Conservation (phyloP, 2,797 vertebrate species). For the Cyclura pinguis region DNA sequence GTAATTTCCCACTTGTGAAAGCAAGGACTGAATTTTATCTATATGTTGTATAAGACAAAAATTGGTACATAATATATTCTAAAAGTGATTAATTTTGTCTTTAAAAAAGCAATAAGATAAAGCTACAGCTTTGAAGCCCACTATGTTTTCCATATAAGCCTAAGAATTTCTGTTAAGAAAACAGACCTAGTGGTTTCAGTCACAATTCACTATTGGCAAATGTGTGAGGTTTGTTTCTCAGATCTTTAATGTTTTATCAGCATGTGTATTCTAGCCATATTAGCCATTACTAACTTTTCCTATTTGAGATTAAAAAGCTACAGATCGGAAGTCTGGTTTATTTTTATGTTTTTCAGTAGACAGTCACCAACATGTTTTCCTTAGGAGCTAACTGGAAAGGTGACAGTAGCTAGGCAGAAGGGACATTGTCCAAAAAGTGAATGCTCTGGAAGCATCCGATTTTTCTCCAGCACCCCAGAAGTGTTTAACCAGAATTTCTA, state of each 20-base stretch:
- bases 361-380: background rate
- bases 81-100: background rate
- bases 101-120: background rate
- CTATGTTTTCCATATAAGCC: background rate
- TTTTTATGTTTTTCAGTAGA: background rate
- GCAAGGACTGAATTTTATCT: rapidly evolving
- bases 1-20: background rate
- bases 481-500: background rate
- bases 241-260: background rate
- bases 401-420: background rate
- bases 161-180: background rate
- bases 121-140: background rate
- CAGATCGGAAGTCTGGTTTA: background rate
- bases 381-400: background rate
- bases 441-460: background rate
- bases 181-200: background rate
- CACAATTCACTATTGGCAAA: background rate
- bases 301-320: background rate
- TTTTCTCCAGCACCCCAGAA: background rate
- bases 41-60: background rate
- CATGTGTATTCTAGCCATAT: background rate
- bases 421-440: background rate
- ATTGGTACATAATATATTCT: too few relatives aligned
- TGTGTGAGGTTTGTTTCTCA: background rate
- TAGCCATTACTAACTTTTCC: background rate